Base-by-base conservation (phyloP, 2,888 invertebrate genomes). In the Cartodere bifasciata region DNA sequence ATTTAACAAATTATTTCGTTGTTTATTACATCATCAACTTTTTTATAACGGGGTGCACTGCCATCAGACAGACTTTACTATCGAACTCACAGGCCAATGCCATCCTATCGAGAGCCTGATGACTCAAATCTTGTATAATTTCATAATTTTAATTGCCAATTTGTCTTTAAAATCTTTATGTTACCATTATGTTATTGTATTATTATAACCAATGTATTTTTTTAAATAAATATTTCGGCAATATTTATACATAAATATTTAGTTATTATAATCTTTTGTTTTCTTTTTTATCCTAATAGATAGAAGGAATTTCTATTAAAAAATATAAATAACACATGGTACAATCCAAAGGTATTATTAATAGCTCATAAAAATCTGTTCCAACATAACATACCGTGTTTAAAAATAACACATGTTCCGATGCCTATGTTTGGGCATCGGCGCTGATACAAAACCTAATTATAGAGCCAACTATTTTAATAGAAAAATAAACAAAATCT, bases 21-120 rank as follows among this genome's bases (percentile, higher is more conserved):
- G 45, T 48, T 45, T 45, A 43, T 45, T 47, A 45, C 50, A 50
- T 47, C 49, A 44, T 42, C 46, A 49, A 43, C 43, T 43, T 38
- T 40, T 36, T 28, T 40, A 39, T 31, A 49, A 46, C 46, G 49
- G 49, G 50, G 49, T 52, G 46, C 49, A 51, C 49, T 51, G 50
- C 53, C 37, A 37, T 30, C 49, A 50, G 47, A 50, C 49, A 51
- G 50, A 52, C 49, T 43, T 31, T 50, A 28, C 26, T 3, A 13
- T 29, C 30, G 35, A 31, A 31, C 31, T 35, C 30, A 29, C 26
- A 31, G 27, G 30, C 34, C 29, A 13, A 28, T 14, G 23, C 14
- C 16, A 22, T 16, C 10, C 27, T 14, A 11, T 10, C 16, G 25
- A 12, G 22, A 21, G 15, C 22, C 27, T 28, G 30, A 27, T 35